Conservation (phyloP, 2,113 vertebrate species). For the Phalacrocorax carbo region DNA sequence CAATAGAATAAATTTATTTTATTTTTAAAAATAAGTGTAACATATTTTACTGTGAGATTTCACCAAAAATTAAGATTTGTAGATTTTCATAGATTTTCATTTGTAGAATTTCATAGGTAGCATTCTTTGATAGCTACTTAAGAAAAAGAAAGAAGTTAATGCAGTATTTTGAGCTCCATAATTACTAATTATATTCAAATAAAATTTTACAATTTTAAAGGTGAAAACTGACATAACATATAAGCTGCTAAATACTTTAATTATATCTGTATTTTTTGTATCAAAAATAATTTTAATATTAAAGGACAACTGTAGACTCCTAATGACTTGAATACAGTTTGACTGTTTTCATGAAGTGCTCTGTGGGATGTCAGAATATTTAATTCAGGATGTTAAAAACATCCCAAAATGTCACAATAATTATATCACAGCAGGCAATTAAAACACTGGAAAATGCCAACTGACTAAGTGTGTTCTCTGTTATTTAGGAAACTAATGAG, state of each 20-base stretch:
- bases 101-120: slow-evolving; percentile 22
- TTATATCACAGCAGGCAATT: slow-evolving; percentile 92
- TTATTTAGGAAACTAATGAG: slow-evolving; percentile 87
- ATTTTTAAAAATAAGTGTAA: not conserved
- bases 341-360: slow-evolving; percentile 86
- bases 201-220: slow-evolving; percentile 40
- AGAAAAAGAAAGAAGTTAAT: not conserved
- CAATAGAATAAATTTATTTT: not conserved
- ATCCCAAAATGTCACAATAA: slow-evolving; percentile 92
- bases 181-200: slow-evolving; percentile 37
- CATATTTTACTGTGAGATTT: slow-evolving; percentile 12
- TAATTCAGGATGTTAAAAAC: slow-evolving; percentile 91
- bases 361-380: slow-evolving; percentile 91
- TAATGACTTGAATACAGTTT: slow-evolving; percentile 85
- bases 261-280: slow-evolving; percentile 74
- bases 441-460: slow-evolving; percentile 89
- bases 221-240: slow-evolving; percentile 54
- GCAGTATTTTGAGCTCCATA: not conserved
- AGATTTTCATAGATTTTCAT: too few relatives aligned
- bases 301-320: slow-evolving; percentile 81
- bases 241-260: slow-evolving; percentile 73
- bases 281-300: slow-evolving; percentile 78
- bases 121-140: not conserved
- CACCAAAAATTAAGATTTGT: slow-evolving; percentile 26
- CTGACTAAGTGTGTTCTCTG: slow-evolving; percentile 85